A percentile compares a stretch with the other conserved stretches of the same genome.
These are phyloP conservation scores for Steatocranus sp. DNA, from an alignment of 2,797 vertebrate species.

Conservation along the genomic window DNA sequence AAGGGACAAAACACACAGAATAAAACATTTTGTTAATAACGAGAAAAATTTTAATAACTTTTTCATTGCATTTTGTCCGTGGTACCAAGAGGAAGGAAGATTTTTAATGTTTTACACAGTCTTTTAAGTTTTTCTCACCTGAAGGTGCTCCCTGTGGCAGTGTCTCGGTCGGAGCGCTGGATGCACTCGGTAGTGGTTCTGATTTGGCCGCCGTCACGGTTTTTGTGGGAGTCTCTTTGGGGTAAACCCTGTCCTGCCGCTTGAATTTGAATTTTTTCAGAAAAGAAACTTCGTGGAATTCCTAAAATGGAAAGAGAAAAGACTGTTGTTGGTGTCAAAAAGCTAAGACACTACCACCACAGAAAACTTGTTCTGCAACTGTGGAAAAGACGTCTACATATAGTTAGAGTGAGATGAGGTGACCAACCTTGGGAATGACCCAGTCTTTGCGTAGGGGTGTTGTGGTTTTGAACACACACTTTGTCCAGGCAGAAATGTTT, in stretches of 20 bases:
- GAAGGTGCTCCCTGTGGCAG: conserved; percentile 66
- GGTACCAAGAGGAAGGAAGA: background rate
- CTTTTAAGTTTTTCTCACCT: conserved; percentile 66
- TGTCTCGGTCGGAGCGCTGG: conserved; percentile 35
- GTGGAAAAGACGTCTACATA: background rate
- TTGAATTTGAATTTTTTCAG: conserved; percentile 97
- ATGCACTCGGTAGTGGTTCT: conserved; percentile 37
- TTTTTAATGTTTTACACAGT: background rate
- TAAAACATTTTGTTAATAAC: background rate
- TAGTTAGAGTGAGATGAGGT: background rate
- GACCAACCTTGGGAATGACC: conserved; percentile 86
- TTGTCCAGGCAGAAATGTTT: conserved; percentile 96
- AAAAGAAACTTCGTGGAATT: conserved; percentile 89
- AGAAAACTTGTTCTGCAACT: background rate
- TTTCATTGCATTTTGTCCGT: background rate
- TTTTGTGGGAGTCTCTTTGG: conserved; percentile 71
- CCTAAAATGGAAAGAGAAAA: conserved; percentile 65
- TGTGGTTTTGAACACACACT: conserved; percentile 89
- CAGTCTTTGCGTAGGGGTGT: conserved; percentile 86
- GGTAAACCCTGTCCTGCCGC: conserved; percentile 85
- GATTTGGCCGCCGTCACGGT: conserved; percentile 21
- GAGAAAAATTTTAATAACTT: accelerated
- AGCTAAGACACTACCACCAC: background rate
- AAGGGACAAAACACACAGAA: background rate
- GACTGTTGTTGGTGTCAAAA: background rate